A percentile compares a stretch with the other conserved stretches of the same genome.
phyloP scores from a whole-genome alignment of 2,797 vertebrate genomes.

The Carapus acus region DNA sequence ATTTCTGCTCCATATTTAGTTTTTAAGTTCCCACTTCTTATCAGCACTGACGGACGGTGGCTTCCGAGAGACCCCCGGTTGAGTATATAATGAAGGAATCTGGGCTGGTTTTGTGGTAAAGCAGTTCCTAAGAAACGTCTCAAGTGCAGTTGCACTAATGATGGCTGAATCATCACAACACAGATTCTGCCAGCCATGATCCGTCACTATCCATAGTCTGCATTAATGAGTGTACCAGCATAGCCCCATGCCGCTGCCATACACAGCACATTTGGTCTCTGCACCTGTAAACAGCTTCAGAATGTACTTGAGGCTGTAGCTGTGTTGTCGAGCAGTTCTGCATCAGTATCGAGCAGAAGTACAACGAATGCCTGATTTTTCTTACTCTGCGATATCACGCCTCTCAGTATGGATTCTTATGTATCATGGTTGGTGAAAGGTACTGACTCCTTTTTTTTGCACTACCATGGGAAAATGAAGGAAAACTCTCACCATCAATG shows the following conservation, averaged over 20 bases:
- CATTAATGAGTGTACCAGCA: conserved; percentile 59
- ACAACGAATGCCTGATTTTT: conserved; percentile 28
- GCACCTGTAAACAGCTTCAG: conserved; percentile 40
- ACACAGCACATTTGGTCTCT: conserved; percentile 47
- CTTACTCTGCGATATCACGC: conserved; percentile 30
- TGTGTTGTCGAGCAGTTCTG: conserved; percentile 26
- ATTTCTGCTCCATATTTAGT: no score
- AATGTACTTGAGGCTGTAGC: conserved; percentile 34
- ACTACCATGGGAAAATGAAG: not conserved
- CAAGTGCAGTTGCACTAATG: conserved; percentile 49
- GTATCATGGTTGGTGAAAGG: conserved; percentile 16
- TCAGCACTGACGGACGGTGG: not conserved
- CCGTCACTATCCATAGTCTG: conserved; percentile 49
- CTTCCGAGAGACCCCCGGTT: conserved; percentile 14
- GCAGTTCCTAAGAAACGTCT: conserved; percentile 43
- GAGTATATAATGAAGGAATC: conserved; percentile 30
- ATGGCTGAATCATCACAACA: conserved; percentile 59
- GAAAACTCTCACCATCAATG: conserved; percentile 32
- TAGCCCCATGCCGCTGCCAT: conserved; percentile 46
- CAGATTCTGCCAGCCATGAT: conserved; percentile 37
- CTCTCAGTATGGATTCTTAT: conserved; percentile 18
- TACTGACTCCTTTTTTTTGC: not conserved
- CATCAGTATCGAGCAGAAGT: conserved; percentile 41
- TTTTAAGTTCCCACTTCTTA: conserved; percentile 2
- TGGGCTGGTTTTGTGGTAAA: conserved; percentile 29